Base-by-base conservation (phyloP, 1,140 invertebrate genomes). In the Teleogryllus occipitalis region DNA sequence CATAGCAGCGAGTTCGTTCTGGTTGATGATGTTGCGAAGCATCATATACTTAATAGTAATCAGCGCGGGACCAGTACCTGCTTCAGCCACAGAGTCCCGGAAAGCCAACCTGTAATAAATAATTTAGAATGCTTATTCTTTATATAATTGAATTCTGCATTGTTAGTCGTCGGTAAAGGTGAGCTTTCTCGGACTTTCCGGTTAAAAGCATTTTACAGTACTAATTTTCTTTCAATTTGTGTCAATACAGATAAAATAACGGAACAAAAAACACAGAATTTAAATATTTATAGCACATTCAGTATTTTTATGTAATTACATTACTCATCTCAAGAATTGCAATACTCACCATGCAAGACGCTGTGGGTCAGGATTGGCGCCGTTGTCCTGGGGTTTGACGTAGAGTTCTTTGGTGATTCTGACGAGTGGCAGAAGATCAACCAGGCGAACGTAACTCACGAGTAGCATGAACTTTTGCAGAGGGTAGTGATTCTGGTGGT, bases 11-110 rank as follows among this genome's bases (percentile, higher is more conserved):
- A 91, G 91, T 85, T 91, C 89, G 91, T 88, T 91, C 8, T 89
- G 81, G 81, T 88, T 87, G 47, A 93, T 88, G 78, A 86, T 85
- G 18, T 89, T 77, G 1, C 27, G 27, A 39, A 39, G 27, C 27
- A 39, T 39, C 27, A 39, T 39, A 39, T 39, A 39, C 27, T 39
- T 39, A 5, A 39, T 39, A 2, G 27, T 39, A 39, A 39, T 5
- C 76, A 93, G 87, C 73, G 91, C 90, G 8, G 92, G 91, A 72
- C 88, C 87, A 18, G 91, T 93, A 79, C 92, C 93, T 48, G 89
- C 86, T 84, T 91, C 87, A 14, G 88, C 85, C 8, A 93, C 86
- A 47, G 90, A 89, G 82, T 93, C 91, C 74, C 90, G 88, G 84
- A 88, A 91, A 14, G 89, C 86, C 81, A 83, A 85, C 89, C 90